Conservation (phyloP, 2,888 invertebrate genomes). For the Nasonia oneida region DNA sequence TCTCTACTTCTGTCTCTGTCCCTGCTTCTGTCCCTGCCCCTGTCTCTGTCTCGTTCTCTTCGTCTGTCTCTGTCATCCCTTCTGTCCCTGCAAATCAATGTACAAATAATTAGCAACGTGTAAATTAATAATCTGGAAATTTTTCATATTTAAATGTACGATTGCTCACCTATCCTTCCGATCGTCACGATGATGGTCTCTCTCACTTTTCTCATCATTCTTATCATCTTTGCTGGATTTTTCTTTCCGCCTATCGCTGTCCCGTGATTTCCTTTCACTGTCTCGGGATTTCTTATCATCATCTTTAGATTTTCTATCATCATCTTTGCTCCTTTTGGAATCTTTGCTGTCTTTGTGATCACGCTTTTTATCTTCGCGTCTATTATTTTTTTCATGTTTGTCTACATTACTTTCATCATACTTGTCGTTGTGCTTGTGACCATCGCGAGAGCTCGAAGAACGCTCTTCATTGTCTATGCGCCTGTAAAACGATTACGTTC, state of each 20-base stretch:
- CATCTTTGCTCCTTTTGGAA: slow-evolving; percentile 66
- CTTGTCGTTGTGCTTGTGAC: slow-evolving; percentile 69
- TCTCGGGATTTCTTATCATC: slow-evolving; percentile 72
- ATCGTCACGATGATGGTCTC: slow-evolving; percentile 74
- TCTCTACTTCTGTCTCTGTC: slow-evolving; percentile 69
- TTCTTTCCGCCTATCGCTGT: slow-evolving; percentile 72
- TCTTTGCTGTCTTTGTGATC: slow-evolving; percentile 72
- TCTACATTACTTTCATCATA: slow-evolving; percentile 68
- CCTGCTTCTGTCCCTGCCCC: slow-evolving; percentile 68
- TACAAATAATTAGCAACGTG: not conserved
- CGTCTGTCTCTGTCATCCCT: slow-evolving; percentile 66
- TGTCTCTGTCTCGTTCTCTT: slow-evolving; percentile 71
- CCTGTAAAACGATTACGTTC: slow-evolving; percentile 80
- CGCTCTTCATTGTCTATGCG: slow-evolving; percentile 74
- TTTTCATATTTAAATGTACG: not conserved
- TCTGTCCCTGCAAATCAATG: slow-evolving; percentile 64
- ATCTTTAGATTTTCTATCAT: slow-evolving; percentile 70
- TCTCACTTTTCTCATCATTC: slow-evolving; percentile 64
- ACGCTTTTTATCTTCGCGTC: slow-evolving; percentile 71
- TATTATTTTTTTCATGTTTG: slow-evolving; percentile 70
- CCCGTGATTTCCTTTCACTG: slow-evolving; percentile 71
- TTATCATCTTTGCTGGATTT: slow-evolving; percentile 70
- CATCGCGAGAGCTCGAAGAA: slow-evolving; percentile 71
- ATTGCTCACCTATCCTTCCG: slow-evolving; percentile 66
- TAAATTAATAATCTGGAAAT: not conserved